These are phyloP conservation scores for Odontothrips loti DNA, from an alignment of 2,888 invertebrate genomes.

Conservation along the genomic window DNA sequence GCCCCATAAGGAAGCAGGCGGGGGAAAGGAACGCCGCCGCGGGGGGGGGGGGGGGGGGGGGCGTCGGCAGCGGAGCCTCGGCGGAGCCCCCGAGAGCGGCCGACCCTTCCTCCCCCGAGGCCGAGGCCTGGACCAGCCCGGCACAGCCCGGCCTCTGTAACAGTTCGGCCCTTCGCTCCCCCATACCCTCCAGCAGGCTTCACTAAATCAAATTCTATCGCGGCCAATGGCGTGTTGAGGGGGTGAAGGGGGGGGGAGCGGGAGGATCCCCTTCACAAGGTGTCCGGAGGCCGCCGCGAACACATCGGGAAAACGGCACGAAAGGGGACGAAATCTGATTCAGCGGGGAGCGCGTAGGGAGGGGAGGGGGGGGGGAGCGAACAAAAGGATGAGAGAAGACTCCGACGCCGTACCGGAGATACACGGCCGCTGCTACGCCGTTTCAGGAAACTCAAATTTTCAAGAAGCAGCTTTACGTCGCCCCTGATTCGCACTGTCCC, in stretches of 20 bases:
- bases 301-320: background rate
- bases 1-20: no score
- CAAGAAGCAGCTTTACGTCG: no score
- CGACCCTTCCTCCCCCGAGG: background rate
- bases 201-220: constrained; percentile 26
- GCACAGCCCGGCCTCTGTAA: background rate
- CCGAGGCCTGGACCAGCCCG: background rate
- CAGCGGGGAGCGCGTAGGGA: background rate
- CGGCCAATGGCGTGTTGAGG: constrained; percentile 20
- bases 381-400: no score
- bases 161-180: background rate
- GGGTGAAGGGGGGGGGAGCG: background rate
- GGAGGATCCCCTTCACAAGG: constrained; percentile 1
- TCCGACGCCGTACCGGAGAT: no score
- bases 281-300: background rate
- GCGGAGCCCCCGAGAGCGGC: background rate
- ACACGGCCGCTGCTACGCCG: no score
- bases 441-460: no score
- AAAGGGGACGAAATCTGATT: constrained; percentile 12
- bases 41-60: background rate
- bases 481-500: background rate
- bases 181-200: background rate
- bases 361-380: no score
- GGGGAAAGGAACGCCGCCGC: background rate
- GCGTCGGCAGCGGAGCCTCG: background rate